These are phyloP conservation scores for Noturus placidus DNA, from an alignment of 2,113 vertebrate species.

Conservation along the genomic window DNA sequence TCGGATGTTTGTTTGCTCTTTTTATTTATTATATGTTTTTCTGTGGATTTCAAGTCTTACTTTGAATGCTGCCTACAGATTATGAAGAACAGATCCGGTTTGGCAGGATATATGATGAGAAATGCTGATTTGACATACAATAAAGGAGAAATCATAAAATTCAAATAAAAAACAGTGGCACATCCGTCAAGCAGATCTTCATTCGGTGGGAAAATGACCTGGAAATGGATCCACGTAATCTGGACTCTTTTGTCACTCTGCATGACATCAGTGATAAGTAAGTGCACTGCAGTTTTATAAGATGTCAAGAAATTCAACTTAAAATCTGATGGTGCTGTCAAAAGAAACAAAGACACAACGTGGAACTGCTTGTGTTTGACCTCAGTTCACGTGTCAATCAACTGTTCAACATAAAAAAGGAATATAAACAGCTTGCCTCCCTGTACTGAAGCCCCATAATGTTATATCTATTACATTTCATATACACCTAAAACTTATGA, in stretches of 20 bases:
- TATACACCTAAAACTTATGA: neutral
- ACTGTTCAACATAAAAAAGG: neutral
- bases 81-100: neutral
- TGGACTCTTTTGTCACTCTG: slow-evolving; percentile 33
- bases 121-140: neutral
- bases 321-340: neutral
- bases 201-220: slow-evolving; percentile 32
- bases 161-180: too few species aligned
- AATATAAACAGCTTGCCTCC: neutral
- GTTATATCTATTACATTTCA: neutral
- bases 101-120: neutral
- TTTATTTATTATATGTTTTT: slow-evolving; percentile 27
- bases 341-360: neutral
- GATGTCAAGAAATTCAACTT: neutral
- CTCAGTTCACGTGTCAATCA: neutral
- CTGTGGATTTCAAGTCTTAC: slow-evolving; percentile 36
- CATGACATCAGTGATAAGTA: slow-evolving; percentile 33
- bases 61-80: neutral
- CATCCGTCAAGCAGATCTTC: neutral
- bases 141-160: neutral
- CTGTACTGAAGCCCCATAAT: neutral
- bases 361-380: neutral
- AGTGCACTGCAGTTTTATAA: neutral
- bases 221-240: slow-evolving; percentile 16
- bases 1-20: slow-evolving; percentile 33